These are phyloP conservation scores for Calidris pugnax DNA, from an alignment of 2,113 vertebrate genomes.

Conservation along the genomic window DNA sequence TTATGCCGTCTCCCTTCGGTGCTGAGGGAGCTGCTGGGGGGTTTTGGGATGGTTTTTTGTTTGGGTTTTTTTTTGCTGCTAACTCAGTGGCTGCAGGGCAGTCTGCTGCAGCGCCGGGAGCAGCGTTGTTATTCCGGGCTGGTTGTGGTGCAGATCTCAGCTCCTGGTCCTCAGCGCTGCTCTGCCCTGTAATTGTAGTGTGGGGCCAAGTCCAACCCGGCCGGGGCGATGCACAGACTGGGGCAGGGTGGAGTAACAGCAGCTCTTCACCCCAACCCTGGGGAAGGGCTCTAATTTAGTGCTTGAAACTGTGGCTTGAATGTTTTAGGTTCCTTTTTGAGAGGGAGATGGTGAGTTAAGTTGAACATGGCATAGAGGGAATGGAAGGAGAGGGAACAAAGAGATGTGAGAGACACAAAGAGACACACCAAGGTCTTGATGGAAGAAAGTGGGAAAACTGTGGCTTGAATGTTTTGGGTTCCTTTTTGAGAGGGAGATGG, in stretches of 20 bases:
- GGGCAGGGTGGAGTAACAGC: background rate
- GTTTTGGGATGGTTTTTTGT: background rate
- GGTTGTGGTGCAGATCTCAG: background rate
- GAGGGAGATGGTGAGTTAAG: fast-evolving
- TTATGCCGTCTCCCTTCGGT: background rate
- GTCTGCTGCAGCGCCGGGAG: background rate
- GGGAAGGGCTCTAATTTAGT: background rate
- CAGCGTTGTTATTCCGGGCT: background rate
- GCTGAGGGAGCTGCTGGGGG: background rate
- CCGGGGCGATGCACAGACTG: background rate
- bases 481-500: background rate
- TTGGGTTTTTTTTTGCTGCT: background rate
- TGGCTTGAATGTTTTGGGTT: background rate
- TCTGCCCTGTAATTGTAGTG: background rate
- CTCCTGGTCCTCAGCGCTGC: background rate
- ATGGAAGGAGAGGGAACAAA: background rate
- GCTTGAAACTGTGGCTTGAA: background rate
- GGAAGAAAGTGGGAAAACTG: background rate
- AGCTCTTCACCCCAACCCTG: background rate
- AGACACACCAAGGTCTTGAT: background rate
- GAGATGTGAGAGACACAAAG: background rate
- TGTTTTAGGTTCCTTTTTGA: background rate
- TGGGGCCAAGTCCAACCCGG: background rate
- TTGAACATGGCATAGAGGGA: fast-evolving
- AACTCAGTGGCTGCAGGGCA: background rate